Base-by-base conservation (phyloP, 2,797 vertebrate genomes). In the Enoplosus armatus region DNA sequence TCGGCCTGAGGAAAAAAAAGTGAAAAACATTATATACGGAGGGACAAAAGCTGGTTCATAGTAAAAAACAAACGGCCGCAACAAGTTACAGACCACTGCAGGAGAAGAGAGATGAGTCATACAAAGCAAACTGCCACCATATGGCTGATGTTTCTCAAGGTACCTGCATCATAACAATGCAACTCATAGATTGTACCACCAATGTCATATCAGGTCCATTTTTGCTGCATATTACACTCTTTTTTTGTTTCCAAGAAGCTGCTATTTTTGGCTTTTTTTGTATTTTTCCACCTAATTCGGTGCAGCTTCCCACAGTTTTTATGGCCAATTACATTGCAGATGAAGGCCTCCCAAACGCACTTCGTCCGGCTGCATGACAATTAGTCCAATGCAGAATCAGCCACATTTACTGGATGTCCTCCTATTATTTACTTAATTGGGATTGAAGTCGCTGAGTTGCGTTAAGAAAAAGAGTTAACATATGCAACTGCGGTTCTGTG, bases 41-140 rank as follows among this genome's bases (percentile, higher is more conserved):
- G 31, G 65, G 24, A 59, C 27, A 16, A 53, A 53, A 61, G 33
- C 48, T 58, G 20, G 9, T 39, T 65, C 29, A 22, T 63, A 1
- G 35, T 35, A n/a, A 11, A 75, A 47, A 33, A 64, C 60, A 73
- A 71, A 45, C 8, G 14, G 45, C 29, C 5, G 20, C 47, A 77
- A 72, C 54, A 55, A 56, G 43, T 51, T 56, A 7, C 20, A 64
- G 56, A 63, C 22, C 48, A 27, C 54, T 51, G 72, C 51, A 70
- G 55, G 22, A 50, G 56, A 35, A 33, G 62, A 18, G 39, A 64
- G 48, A 79, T 71, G 65, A 84, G 62, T 82, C 77, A 81, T n/a
- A 24, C 39, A 50, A 27, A 74, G n/a, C 3, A 65, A 67, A 62
- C 7, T 65, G 75, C 18, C 37, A 53, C 53, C 45, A 66, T 48